Percentiles rank a stretch among this genome's conserved stretches.
phyloP scores from a whole-genome alignment of 2,888 invertebrate species.

The Andrena bucephala region DNA sequence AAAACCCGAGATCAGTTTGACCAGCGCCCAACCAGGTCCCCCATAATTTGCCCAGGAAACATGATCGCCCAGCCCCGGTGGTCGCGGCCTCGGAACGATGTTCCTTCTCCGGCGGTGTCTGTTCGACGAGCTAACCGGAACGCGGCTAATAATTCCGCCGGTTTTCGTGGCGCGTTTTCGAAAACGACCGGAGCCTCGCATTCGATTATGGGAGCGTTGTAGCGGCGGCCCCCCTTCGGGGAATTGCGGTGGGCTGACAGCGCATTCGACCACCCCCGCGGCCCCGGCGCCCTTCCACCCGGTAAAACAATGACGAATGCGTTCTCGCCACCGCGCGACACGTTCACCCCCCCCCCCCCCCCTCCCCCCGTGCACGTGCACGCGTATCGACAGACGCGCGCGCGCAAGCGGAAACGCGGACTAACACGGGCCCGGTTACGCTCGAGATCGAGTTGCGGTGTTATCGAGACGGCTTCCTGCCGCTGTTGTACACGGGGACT shows the following conservation, averaged over 20 bases:
- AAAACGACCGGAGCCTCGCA: conserved; percentile 54
- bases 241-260: conserved; percentile 67
- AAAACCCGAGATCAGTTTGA: too few species aligned
- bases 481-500: conserved; percentile 46
- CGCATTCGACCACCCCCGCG: conserved; percentile 9
- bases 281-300: conserved; percentile 30
- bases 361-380: conserved; percentile 23
- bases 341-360: conserved; percentile 16
- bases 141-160: conserved; percentile 41
- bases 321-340: conserved; percentile 45
- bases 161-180: conserved; percentile 51
- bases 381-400: conserved; percentile 24
- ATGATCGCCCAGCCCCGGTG: background rate
- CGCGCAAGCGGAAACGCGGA: conserved; percentile 53
- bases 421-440: conserved; percentile 60
- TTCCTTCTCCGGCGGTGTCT: conserved; percentile 11
- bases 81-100: background rate
- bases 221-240: conserved; percentile 56
- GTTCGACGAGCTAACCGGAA: background rate
- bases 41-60: background rate
- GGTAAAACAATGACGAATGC: conserved; percentile 76
- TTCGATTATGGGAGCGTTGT: conserved; percentile 75
- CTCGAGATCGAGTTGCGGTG: conserved; percentile 70
- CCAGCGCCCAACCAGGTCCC: background rate
- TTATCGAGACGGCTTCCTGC: conserved; percentile 68